phyloP scores from a whole-genome alignment of 2,888 invertebrate genomes.

The Stenichneumon culpator region DNA sequence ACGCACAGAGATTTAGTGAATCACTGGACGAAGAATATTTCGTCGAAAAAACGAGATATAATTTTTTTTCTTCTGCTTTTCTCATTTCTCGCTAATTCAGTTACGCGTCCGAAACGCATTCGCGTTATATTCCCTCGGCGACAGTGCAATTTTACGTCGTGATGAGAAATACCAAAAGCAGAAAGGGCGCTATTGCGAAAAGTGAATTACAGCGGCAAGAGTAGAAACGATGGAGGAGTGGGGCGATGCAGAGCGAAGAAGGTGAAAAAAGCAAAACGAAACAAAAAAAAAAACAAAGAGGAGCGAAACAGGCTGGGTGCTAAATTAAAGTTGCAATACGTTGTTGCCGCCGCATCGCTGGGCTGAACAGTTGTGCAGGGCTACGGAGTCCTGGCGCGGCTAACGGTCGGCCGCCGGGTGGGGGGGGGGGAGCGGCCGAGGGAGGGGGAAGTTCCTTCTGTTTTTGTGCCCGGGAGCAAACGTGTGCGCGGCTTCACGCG shows the following conservation, averaged over 20 bases:
- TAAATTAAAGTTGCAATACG: slow-evolving; percentile 49
- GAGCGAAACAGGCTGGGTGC: background rate
- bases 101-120: slow-evolving; percentile 6
- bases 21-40: background rate
- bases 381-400: background rate
- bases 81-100: background rate
- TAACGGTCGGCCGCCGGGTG: background rate
- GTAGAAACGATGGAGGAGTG: slow-evolving; percentile 12
- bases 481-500: slow-evolving; percentile 12
- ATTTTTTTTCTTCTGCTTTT: background rate
- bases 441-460: slow-evolving; percentile 6
- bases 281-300: background rate
- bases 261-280: background rate
- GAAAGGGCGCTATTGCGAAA: slow-evolving; percentile 31
- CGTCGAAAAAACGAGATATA: background rate
- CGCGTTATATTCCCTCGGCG: background rate
- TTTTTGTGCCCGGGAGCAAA: background rate
- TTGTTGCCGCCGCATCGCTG: slow-evolving; percentile 14
- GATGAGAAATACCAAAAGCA: slow-evolving; percentile 27
- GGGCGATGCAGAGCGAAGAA: background rate
- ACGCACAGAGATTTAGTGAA: background rate
- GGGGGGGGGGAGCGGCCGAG: background rate
- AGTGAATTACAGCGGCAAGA: slow-evolving; percentile 41
- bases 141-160: slow-evolving; percentile 28
- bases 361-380: background rate